Evolutionary conservation across 2,888 invertebrate species (phyloP).

Genomic region (Melanchra persicariae): DNA sequence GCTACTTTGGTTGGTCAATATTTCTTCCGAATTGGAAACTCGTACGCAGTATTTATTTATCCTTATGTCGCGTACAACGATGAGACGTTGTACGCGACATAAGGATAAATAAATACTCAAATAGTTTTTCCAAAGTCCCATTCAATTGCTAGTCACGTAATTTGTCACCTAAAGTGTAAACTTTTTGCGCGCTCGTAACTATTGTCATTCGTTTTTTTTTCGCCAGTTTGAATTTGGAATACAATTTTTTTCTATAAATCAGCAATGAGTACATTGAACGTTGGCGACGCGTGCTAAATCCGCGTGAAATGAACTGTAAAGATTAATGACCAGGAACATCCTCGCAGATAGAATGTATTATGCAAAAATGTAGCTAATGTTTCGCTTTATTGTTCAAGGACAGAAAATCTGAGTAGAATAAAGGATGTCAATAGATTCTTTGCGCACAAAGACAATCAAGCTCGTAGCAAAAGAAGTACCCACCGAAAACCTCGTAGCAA

Average conservation of each 20-base stretch:
- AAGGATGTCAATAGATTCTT: neutral
- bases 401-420: neutral
- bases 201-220: slow-evolving; percentile 28
- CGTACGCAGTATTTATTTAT: too few species aligned
- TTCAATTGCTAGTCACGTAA: slow-evolving; percentile 41
- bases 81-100: neutral
- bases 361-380: slow-evolving; percentile 6
- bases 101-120: slow-evolving; percentile 4
- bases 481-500: slow-evolving; percentile 14
- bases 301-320: slow-evolving; percentile 40
- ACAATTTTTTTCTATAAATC: slow-evolving; percentile 20
- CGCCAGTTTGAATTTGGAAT: slow-evolving; percentile 13
- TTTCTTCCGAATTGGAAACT: too few species aligned
- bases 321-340: slow-evolving; percentile 38
- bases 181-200: slow-evolving; percentile 30
- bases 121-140: slow-evolving; percentile 25
- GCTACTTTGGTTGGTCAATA: too few species aligned
- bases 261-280: slow-evolving; percentile 16
- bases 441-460: neutral
- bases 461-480: neutral
- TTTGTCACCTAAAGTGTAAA: slow-evolving; percentile 18
- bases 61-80: neutral
- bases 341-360: neutral
- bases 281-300: slow-evolving; percentile 26
- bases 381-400: slow-evolving; percentile 9